Conservation (phyloP, 2,797 vertebrate genomes). For the Margarornis squamiger region DNA sequence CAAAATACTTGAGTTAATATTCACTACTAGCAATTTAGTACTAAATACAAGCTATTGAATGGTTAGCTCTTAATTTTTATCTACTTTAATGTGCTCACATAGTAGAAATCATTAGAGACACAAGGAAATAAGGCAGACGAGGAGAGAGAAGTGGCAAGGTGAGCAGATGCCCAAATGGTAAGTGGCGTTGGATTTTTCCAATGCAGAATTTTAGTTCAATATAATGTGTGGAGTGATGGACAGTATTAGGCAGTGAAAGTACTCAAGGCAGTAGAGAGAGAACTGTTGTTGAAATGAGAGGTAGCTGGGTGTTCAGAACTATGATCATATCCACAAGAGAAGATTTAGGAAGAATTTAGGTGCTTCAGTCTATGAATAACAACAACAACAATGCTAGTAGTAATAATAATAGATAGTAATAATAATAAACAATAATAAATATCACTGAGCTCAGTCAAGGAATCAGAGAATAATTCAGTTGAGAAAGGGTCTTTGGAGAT, state of each 20-base stretch:
- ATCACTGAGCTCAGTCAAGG: not conserved
- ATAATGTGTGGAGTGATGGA: not conserved
- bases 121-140: not conserved
- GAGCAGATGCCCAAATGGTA: not conserved
- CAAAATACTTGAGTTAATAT: not conserved
- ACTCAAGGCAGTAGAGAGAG: not conserved
- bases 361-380: not conserved
- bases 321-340: not conserved
- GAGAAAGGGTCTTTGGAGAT: not conserved
- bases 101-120: not conserved
- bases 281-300: not conserved
- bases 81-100: not conserved
- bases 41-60: not conserved
- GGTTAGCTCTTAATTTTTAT: not conserved
- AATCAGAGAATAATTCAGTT: not conserved
- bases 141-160: not conserved
- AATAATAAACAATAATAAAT: not conserved
- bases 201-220: not conserved
- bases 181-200: not conserved
- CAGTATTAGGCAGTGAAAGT: not conserved
- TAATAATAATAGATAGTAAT: too few species aligned
- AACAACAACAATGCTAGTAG: not conserved
- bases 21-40: not conserved
- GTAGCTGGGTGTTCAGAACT: not conserved
- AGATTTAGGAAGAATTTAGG: not conserved